Evolutionary conservation across 1,140 invertebrate species (phyloP).

Genomic region (Macrostomum lignano): DNA sequence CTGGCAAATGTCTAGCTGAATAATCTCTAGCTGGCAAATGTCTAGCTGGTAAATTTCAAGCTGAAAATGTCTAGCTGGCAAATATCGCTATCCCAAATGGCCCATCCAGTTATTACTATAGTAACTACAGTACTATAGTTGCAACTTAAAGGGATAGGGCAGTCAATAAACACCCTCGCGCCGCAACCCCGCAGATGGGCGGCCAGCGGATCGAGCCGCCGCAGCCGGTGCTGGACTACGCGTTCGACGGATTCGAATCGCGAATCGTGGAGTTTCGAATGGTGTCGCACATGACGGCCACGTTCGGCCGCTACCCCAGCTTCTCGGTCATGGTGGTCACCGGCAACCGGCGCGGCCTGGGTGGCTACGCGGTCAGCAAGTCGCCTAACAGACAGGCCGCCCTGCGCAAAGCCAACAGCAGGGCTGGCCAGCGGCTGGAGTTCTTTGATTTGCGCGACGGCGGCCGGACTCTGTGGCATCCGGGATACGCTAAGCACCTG

Average conservation of each 20-base stretch:
- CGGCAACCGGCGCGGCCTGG: conserved; percentile 59
- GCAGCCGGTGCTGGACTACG: conserved; percentile 42
- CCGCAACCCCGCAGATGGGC: conserved; percentile 43
- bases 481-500: too few relatives aligned
- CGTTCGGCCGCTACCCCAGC: conserved; percentile 42
- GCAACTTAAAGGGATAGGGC: not conserved
- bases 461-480: too few relatives aligned
- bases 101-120: not conserved
- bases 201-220: conserved; percentile 58
- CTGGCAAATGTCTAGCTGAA: too few relatives aligned
- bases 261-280: conserved; percentile 49
- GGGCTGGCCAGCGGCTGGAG: not conserved
- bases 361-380: conserved; percentile 24
- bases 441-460: not conserved
- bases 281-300: conserved; percentile 53
- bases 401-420: not conserved
- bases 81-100: not conserved
- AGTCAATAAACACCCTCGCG: too few relatives aligned
- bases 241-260: conserved; percentile 57
- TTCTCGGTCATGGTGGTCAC: conserved; percentile 44
- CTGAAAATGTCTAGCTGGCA: not conserved
- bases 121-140: not conserved
- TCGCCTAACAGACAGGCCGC: not conserved
- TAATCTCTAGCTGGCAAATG: too few relatives aligned
- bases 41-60: too few relatives aligned